Evolutionary conservation across 2,888 invertebrate species (phyloP).

Genomic region (Baronia brevicornis): DNA sequence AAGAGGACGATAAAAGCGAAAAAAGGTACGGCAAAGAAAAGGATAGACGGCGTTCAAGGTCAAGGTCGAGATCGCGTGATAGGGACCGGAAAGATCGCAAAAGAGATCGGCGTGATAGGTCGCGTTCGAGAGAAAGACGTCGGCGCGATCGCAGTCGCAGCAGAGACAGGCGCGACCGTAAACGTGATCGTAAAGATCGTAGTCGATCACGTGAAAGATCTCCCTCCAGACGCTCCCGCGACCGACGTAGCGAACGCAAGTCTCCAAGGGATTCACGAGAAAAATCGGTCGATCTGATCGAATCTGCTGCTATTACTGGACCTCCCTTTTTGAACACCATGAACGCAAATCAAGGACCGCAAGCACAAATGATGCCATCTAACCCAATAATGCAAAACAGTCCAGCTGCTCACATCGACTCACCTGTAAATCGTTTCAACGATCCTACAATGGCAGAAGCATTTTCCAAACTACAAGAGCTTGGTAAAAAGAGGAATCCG

Average conservation of each 20-base stretch:
- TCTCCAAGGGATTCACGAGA: slow-evolving; percentile 48
- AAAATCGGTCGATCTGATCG: slow-evolving; percentile 19
- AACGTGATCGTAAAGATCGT: slow-evolving; percentile 69
- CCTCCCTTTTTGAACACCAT: slow-evolving; percentile 23
- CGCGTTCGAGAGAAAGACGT: slow-evolving; percentile 76
- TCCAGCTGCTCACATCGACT: slow-evolving; percentile 21
- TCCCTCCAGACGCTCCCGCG: slow-evolving; percentile 64
- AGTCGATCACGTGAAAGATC: slow-evolving; percentile 75
- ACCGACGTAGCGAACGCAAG: slow-evolving; percentile 63
- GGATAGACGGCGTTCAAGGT: slow-evolving; percentile 42
- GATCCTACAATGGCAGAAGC: slow-evolving; percentile 49
- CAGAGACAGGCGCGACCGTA: slow-evolving; percentile 66
- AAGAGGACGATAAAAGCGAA: slow-evolving; percentile 40
- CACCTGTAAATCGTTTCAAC: slow-evolving; percentile 31
- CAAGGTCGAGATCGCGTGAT: slow-evolving; percentile 50
- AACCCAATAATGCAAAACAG: slow-evolving; percentile 29
- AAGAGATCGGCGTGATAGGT: slow-evolving; percentile 66
- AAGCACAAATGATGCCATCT: slow-evolving; percentile 25
- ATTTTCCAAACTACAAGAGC: slow-evolving; percentile 54
- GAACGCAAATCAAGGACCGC: slow-evolving; percentile 20
- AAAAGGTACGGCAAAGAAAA: slow-evolving; percentile 43
- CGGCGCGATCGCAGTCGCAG: slow-evolving; percentile 77
- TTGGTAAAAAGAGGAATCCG: slow-evolving; percentile 76
- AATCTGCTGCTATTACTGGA: too few species aligned
- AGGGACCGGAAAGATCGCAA: slow-evolving; percentile 61